Evolutionary conservation across 2,113 vertebrate genomes (phyloP), one percentile per base, ranked within the genome.

Genomic region (Anarhynchus alexandrinus): DNA sequence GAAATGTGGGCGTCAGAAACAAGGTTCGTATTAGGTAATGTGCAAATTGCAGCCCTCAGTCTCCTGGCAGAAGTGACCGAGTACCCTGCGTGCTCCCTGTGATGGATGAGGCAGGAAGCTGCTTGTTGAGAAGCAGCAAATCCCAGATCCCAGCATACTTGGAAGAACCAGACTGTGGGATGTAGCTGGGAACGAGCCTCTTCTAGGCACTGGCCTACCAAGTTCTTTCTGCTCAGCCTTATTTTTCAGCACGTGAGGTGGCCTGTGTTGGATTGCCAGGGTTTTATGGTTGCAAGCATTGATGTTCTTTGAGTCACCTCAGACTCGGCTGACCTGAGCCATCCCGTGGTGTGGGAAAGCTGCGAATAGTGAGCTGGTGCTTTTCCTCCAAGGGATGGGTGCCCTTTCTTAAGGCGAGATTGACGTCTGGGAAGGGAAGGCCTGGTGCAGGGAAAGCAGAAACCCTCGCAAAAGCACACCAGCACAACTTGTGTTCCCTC

Each of bases 1-100:
- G 5, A 55, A 90, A 51, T 8, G 2, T 0, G 5, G 22, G 5
- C n/a, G 36, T 26, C 10, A 1, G 65, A 38, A 79, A 23, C 0
- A 2, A 61, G 21, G 34, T 62, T 86, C 10, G 0, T 27, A 45
- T 72, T 36, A 1, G 30, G 45, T 40, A 19, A 42, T 2, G 43
- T 29, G 40, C 15, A 18, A 7, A 11, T 66, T 62, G 47, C 11
- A 58, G 22, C n/a, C 8, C 20, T 54, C 1, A 0, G 9, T 65
- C 61, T 69, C 22, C 43, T 65, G 77, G 5, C 9, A 26, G 21
- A 65, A 54, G 51, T 29, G 55, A 36, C 16, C 0, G 2, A 65
- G 15, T 21, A 5, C 16, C 12, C 17, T 15, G 15, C 2, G 7
- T 65, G 27, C 11, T 62, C 36, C 17, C 19, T 57, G 34, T 43